A percentile compares a stretch with the other conserved stretches of the same genome.
Conservation (phyloP, 2,113 vertebrate genomes). For the Phyllopteryx taeniolatus region DNA sequence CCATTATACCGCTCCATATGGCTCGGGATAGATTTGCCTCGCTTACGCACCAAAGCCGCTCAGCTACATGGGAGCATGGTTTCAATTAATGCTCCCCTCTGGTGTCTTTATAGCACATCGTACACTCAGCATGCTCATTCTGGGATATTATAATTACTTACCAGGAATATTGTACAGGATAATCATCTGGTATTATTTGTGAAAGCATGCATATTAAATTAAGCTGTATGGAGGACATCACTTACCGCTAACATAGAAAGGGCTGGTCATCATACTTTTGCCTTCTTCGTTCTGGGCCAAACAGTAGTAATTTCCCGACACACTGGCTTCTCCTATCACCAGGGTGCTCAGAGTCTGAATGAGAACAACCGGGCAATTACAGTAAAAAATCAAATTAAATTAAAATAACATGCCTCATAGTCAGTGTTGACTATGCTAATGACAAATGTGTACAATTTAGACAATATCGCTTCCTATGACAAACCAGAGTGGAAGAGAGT, state of each 20-base stretch:
- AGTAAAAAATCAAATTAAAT: conserved; percentile 6
- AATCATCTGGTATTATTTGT: background rate
- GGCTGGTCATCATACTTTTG: conserved; percentile 48
- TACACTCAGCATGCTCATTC: conserved; percentile 58
- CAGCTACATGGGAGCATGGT: conserved; percentile 61
- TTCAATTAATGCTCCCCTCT: conserved; percentile 70
- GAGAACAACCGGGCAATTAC: conserved; percentile 7
- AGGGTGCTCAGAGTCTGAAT: conserved; percentile 78
- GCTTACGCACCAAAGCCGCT: conserved; percentile 47
- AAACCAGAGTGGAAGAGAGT: too few relatives aligned
- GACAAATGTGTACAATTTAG: too few relatives aligned
- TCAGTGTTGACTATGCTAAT: too few relatives aligned
- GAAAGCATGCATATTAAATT: background rate
- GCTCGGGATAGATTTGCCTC: conserved; percentile 51
- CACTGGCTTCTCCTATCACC: conserved; percentile 51
- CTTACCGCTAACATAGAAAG: conserved; percentile 84
- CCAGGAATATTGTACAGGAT: background rate
- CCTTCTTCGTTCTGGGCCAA: conserved; percentile 72
- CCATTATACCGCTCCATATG: conserved; percentile 60
- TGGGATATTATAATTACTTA: conserved; percentile 30
- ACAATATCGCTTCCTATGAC: too few relatives aligned
- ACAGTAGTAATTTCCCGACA: conserved; percentile 79
- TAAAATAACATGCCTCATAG: background rate
- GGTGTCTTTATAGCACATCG: conserved; percentile 62
- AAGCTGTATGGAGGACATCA: background rate